Evolutionary conservation across 2,797 vertebrate genomes (phyloP), one percentile per base, ranked within the genome.

Genomic region (Dallia pectoralis): DNA sequence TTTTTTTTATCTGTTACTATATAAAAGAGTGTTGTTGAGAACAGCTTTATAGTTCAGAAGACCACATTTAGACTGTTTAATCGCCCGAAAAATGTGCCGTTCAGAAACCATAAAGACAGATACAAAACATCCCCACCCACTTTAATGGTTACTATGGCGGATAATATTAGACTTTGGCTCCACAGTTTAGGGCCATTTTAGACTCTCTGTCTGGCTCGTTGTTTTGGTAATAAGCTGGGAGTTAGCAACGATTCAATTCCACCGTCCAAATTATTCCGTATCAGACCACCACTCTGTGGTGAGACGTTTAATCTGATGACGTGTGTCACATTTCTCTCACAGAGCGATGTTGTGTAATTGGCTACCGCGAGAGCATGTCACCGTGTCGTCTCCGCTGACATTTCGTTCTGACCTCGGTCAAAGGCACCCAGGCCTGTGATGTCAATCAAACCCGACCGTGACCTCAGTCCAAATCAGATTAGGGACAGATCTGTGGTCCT

Each of bases 61-160:
- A 76, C 51, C 67, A 62, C 71, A 76, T 80, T 74, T 78, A 85
- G 83, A 84, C 81, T 71, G 69, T 87, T 87, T 78, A 89, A 78
- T 86, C 53, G 62, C 67, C 69, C 59, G 65, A 82, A 83, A 87
- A 86, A 72, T 79, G 19, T 69, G 56, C 56, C 71, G 66, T 68
- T 77, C 14, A 70, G 73, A 78, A 81, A 77, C 53, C 71, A 76
- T 70, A 77, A 78, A 75, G 72, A 81, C 71, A 74, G 79, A 82
- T 71, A 79, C 76, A 85, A 89, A 88, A 74, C 49, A 69, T 49
- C 76, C 70, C 77, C 85, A 68, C 86, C 86, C 82, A 79, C 36
- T 83, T 88, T 82, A 87, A 83, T 84, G 77, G 40, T 32, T 32
- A 19, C 22, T 1, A 12, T 44, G 40, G 40, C 40, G 14, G 40